Percentiles rank a stretch among this genome's conserved stretches.
phyloP scores from a whole-genome alignment of 2,888 invertebrate genomes.

The Diadromus collaris region DNA sequence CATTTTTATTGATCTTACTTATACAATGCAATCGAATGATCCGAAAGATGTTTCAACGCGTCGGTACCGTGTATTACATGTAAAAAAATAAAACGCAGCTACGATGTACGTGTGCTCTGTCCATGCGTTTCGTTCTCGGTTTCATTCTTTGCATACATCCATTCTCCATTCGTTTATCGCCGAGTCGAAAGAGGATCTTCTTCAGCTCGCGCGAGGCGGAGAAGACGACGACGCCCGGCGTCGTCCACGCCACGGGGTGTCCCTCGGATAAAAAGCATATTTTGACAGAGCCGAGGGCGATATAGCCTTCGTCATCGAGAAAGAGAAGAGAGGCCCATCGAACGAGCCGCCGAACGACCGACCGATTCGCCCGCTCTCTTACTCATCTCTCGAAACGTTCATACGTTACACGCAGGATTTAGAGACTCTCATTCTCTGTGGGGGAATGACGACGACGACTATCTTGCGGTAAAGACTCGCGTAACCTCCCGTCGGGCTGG shows the following conservation, averaged over 20 bases:
- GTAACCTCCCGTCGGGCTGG: slow-evolving; percentile 59
- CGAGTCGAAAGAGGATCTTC: slow-evolving; percentile 44
- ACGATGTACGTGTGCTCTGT: slow-evolving; percentile 6
- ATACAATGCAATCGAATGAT: not conserved
- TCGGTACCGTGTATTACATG: slow-evolving; percentile 5
- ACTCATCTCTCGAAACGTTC: slow-evolving; percentile 46
- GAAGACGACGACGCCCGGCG: slow-evolving; percentile 68
- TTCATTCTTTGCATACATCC: slow-evolving; percentile 4
- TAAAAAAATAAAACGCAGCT: slow-evolving; percentile 18
- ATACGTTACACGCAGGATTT: slow-evolving; percentile 39
- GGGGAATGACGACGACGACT: slow-evolving; percentile 23
- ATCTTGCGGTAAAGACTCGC: slow-evolving; percentile 38
- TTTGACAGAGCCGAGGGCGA: slow-evolving; percentile 71
- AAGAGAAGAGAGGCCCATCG: slow-evolving; percentile 54
- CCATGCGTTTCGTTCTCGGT: slow-evolving; percentile 26
- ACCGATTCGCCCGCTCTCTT: slow-evolving; percentile 33
- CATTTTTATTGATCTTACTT: not conserved
- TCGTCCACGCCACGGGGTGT: slow-evolving; percentile 71
- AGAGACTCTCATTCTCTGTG: slow-evolving; percentile 34
- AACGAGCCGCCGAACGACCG: slow-evolving; percentile 42
- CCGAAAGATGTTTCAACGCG: not conserved
- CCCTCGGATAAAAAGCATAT: slow-evolving; percentile 69
- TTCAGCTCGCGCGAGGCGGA: slow-evolving; percentile 36
- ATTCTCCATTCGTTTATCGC: slow-evolving; percentile 30
- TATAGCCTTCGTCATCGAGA: slow-evolving; percentile 72